Conservation (phyloP, 2,888 invertebrate species). For the Phortica okadai region DNA sequence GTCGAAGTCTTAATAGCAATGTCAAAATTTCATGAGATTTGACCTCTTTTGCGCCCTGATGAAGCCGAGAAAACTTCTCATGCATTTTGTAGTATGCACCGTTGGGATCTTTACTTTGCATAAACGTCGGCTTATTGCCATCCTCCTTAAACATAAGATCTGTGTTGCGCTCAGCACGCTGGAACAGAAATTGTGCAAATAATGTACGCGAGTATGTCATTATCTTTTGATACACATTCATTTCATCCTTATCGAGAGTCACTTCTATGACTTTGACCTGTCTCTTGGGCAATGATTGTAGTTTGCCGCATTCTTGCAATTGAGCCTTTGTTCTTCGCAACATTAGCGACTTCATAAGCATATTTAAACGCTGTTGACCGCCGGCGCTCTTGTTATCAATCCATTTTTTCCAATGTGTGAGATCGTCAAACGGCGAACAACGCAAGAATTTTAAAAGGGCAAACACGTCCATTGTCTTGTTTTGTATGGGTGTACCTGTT, state of each 20-base stretch:
- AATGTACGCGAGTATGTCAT: constrained; percentile 85
- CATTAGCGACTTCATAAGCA: constrained; percentile 89
- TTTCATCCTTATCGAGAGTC: constrained; percentile 82
- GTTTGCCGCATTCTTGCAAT: constrained; percentile 81
- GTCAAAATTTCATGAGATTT: constrained; percentile 86
- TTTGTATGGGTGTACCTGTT: constrained; percentile 97
- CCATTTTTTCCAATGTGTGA: constrained; percentile 93
- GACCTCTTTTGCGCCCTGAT: constrained; percentile 80
- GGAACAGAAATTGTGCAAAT: constrained; percentile 86
- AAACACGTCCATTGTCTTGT: constrained; percentile 90
- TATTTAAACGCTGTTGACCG: constrained; percentile 89
- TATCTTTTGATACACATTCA: constrained; percentile 86
- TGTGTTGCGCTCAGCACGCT: constrained; percentile 83
- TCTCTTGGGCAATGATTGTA: constrained; percentile 82
- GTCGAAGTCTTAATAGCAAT: constrained; percentile 88
- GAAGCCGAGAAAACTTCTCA: constrained; percentile 80
- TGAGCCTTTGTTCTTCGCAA: constrained; percentile 92
- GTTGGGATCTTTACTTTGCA: constrained; percentile 74
- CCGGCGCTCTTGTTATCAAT: constrained; percentile 89
- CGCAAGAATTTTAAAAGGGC: constrained; percentile 88
- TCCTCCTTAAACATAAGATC: constrained; percentile 68
- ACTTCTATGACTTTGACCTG: constrained; percentile 80
- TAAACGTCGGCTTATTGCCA: constrained; percentile 64
- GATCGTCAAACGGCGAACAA: constrained; percentile 93
- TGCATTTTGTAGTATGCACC: constrained; percentile 81